These are phyloP conservation scores for Catocala sponsa DNA, from an alignment of 2,888 invertebrate species.

Conservation along the genomic window DNA sequence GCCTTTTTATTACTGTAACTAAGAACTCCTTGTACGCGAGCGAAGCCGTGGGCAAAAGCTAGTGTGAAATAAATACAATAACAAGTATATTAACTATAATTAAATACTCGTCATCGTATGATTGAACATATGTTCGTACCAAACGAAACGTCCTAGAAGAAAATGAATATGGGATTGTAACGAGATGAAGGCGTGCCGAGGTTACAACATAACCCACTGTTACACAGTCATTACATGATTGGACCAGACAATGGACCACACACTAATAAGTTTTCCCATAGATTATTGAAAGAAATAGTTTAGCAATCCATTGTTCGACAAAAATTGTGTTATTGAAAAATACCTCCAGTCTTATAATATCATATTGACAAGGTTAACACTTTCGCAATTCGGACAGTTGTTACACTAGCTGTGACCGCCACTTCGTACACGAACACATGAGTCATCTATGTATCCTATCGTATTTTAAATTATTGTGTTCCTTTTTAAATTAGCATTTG, in stretches of 20 bases:
- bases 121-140: neutral
- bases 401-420: neutral
- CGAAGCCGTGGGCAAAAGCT: no score
- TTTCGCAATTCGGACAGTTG: constrained; percentile 33
- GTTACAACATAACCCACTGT: constrained; percentile 24
- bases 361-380: constrained; percentile 40
- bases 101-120: neutral
- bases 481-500: no score
- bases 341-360: constrained; percentile 26
- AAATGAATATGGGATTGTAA: constrained; percentile 1
- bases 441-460: no score
- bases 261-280: constrained; percentile 65
- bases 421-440: no score
- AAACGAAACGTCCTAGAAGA: neutral
- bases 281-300: constrained; percentile 64
- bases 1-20: no score
- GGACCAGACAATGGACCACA: constrained; percentile 62
- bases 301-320: constrained; percentile 71
- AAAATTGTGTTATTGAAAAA: constrained; percentile 50
- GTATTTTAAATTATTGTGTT: no score
- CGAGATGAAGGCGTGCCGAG: constrained; percentile 3
- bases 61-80: no score
- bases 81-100: no score
- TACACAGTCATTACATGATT: constrained; percentile 45
- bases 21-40: no score